A percentile compares a stretch with the other conserved stretches of the same genome.
Evolutionary conservation across 2,888 invertebrate genomes (phyloP).

Genomic region (Spisula solida): DNA sequence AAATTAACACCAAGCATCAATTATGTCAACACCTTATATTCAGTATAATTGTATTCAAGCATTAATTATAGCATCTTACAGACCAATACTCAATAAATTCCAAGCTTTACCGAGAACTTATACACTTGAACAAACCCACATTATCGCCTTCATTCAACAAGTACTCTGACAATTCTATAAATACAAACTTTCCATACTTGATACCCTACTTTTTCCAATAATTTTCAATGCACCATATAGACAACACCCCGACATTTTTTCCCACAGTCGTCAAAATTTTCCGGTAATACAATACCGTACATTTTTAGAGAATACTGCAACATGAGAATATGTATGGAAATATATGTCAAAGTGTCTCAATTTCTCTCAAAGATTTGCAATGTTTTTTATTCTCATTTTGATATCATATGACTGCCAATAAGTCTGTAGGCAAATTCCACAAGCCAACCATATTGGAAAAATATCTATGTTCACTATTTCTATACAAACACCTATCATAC

Average conservation of each 20-base stretch:
- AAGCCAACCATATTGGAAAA: not conserved
- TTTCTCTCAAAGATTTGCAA: not conserved
- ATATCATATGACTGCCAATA: not conserved
- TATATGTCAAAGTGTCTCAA: not conserved
- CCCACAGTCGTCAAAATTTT: not conserved
- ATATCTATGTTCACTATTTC: not conserved
- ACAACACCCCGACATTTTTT: not conserved
- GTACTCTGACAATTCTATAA: not conserved
- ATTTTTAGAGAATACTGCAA: not conserved
- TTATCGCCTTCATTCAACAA: not conserved
- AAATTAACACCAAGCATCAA: no score
- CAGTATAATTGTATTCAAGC: no score
- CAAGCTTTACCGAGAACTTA: not conserved
- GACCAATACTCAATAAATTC: not conserved
- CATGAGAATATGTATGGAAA: not conserved
- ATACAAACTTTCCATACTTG: conserved; percentile 1
- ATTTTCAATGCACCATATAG: not conserved
- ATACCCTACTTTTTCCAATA: not conserved
- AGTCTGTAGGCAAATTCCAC: not conserved
- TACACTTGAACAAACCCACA: not conserved
- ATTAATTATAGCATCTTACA: not conserved
- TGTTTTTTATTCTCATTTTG: not conserved
- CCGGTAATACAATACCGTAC: not conserved
- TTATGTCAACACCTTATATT: no score
- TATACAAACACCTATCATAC: not conserved